These are phyloP conservation scores for Leucoraja erinaceus DNA, from an alignment of 2,113 vertebrate genomes.

Conservation along the genomic window DNA sequence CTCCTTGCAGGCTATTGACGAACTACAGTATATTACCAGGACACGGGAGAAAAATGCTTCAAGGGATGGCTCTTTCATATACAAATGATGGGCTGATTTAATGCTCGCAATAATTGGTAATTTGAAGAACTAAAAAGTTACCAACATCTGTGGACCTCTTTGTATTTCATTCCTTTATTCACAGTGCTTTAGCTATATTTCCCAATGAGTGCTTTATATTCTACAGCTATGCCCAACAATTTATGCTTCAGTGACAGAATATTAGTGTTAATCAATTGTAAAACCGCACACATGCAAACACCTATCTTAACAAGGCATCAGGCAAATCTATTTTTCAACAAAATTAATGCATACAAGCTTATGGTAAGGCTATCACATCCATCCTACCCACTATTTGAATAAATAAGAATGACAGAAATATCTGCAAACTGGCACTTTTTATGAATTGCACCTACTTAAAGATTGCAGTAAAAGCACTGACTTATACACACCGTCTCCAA, in stretches of 20 bases:
- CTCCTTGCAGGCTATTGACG: neutral
- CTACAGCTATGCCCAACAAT: neutral
- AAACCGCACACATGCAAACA: neutral
- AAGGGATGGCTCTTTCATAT: neutral
- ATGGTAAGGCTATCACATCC: neutral
- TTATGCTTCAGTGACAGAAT: neutral
- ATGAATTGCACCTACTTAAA: neutral
- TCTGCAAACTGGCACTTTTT: neutral
- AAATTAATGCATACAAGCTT: neutral
- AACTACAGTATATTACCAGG: neutral
- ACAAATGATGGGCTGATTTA: neutral
- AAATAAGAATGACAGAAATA: neutral
- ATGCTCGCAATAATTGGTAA: neutral
- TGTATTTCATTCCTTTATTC: neutral
- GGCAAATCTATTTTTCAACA: neutral
- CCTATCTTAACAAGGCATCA: neutral
- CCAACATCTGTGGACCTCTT: neutral
- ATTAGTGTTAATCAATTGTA: neutral
- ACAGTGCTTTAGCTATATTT: neutral
- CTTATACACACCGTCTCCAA: neutral
- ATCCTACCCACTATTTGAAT: neutral
- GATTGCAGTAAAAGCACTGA: neutral
- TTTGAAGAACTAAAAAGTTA: neutral
- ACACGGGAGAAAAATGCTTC: neutral
- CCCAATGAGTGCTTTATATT: neutral